Base-by-base conservation (phyloP, 2,113 vertebrate genomes). In the Halcyon senegalensis region DNA sequence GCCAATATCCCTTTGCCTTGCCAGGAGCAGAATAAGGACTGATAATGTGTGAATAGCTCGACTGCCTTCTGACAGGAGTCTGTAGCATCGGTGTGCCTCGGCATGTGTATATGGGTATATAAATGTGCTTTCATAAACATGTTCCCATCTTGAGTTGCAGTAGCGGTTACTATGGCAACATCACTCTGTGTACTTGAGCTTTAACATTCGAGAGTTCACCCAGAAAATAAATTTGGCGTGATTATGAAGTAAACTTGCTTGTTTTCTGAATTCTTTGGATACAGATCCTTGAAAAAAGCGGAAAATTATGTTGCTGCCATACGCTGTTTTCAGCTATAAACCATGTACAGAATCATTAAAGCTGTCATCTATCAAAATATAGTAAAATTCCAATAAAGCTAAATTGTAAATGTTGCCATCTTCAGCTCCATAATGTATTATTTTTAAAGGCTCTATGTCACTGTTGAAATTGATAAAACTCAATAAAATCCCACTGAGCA, bases 221-320 rank as follows among this genome's bases (percentile, higher is more conserved):
- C 93, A 96, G 91, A 91, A 97, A 97, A 97, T 94, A 94, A 90
- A 95, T 95, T 62, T 92, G 95, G 93, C 48, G 0, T 93, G 95
- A 62, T 94, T 94, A 81, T 93, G 94, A 87, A 86, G 90, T 87
- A 75, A 66, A 85, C 75, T 92, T 53, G 69, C 79, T 90, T 94
- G 73, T 91, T 96, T 93, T 94, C 82, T 85, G 79, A 93, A 53
- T 94, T 97, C 74, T 88, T 93, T 44, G 62, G 84, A 46, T 92
- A 55, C 44, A 89, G 67, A 76, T 84, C 0, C 3, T 82, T 87
- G 66, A 81, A 74, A 81, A 81, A 79, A n/a, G 64, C 50, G 55
- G 80, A 90, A 95, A 89, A 96, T 82, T 76, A 44, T 76, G 56
- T 67, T 69, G 43, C 67, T 83, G 89, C 73, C 51, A 82, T 51